Evolutionary conservation across 1,140 invertebrate species (phyloP), one percentile per base, ranked within the genome.

Genomic region (Uloborus diversus): DNA sequence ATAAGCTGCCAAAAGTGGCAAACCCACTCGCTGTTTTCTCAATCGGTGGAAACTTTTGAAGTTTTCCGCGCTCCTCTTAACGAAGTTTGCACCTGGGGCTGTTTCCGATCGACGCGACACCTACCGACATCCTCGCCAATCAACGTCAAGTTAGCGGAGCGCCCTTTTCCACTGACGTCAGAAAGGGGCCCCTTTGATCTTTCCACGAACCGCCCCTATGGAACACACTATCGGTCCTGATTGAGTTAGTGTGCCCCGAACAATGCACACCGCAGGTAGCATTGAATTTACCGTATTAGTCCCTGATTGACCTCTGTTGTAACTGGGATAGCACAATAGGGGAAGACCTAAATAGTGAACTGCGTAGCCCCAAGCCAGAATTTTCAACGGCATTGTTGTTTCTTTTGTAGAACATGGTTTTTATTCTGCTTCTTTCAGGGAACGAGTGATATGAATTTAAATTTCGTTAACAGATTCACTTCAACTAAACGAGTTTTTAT

Each of bases 41-140:
- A 65, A 78, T 51, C 61, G 61, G 23, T 25, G 59, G n/a, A 78
- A 78, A 78, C 73, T 78, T n/a, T 78, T 78, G 73, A 78, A 78
- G 73, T 78, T 78, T 78, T 78, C 73, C 61, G 61, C 56, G 49
- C 42, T 66, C 37, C 49, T 28, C 70, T 51, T 78, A 78, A 78
- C 73, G 73, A 78, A 78, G 73, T 78, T 78, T 78, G 73, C 73
- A 78, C 73, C 73, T 78, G 73, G 73, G 73, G 73, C 73, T 78
- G 73, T 78, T 78, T 78, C 47, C 62, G 73, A 78, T 78, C 73
- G 62, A 32, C 11, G 62, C 73, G 73, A 65, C 73, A 78, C 73
- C 73, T 78, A 78, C 73, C 73, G 73, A 78, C 73, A 57, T 78
- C 73, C 62, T 62, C 61, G 28, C 73, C 62, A 65, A 78, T 78